Evolutionary conservation across 2,797 vertebrate genomes (phyloP).

Genomic region (Coreius guichenoti): DNA sequence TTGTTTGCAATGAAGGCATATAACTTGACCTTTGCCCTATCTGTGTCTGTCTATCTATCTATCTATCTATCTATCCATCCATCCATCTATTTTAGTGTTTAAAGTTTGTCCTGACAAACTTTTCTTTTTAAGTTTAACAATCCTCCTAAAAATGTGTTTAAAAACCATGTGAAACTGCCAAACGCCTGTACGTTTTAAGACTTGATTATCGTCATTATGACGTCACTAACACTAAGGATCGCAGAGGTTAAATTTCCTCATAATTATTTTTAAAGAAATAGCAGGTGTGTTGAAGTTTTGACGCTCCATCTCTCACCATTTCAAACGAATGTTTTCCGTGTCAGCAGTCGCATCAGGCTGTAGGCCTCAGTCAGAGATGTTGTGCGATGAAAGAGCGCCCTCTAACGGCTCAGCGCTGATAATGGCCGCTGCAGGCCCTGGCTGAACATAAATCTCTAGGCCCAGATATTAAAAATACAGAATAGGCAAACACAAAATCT

Average conservation of each 20-base stretch:
- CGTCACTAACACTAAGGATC: too few relatives aligned
- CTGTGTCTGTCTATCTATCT: too few relatives aligned
- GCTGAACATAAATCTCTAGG: neutral
- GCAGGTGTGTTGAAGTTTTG: neutral
- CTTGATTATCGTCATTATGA: neutral
- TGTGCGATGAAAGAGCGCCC: constrained; percentile 58
- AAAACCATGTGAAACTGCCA: neutral
- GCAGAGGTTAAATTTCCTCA: neutral
- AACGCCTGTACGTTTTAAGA: neutral
- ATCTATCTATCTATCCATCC: too few relatives aligned
- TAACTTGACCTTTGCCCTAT: too few relatives aligned
- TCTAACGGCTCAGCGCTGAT: constrained; percentile 63
- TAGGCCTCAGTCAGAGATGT: neutral
- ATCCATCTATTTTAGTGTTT: neutral
- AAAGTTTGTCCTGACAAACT: neutral
- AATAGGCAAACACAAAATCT: constrained; percentile 25
- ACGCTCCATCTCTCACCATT: neutral
- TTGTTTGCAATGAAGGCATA: neutral
- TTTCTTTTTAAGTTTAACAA: neutral
- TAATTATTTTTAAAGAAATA: neutral
- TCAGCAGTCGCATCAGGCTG: neutral
- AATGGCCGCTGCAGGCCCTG: neutral
- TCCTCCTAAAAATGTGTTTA: neutral
- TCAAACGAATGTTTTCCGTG: neutral
- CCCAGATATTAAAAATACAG: neutral